A percentile compares a stretch with the other conserved stretches of the same genome.
Conservation (phyloP, 1,140 invertebrate species). For the Laupala kohalensis region DNA sequence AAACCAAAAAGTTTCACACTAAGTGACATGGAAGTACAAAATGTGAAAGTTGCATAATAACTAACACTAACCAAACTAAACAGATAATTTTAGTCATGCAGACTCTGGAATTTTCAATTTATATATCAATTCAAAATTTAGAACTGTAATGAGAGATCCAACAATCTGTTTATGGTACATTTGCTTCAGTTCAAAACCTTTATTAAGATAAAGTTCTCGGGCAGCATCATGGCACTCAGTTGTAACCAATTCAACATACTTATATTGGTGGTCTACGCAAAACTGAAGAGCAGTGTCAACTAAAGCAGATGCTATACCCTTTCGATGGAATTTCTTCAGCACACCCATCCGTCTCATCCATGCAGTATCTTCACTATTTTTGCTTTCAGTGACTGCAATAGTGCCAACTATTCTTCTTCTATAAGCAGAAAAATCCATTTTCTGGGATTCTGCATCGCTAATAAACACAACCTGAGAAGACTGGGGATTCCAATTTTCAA, state of each 20-base stretch:
- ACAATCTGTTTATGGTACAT: slow-evolving; percentile 37
- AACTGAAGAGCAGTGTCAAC: slow-evolving; percentile 33
- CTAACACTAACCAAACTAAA: no score
- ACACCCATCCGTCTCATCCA: slow-evolving; percentile 39
- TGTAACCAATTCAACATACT: slow-evolving; percentile 31
- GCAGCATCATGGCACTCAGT: slow-evolving; percentile 37
- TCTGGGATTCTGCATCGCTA: slow-evolving; percentile 24
- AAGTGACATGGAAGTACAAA: no score
- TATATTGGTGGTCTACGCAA: slow-evolving; percentile 33
- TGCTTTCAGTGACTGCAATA: slow-evolving; percentile 30
- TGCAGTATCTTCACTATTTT: slow-evolving; percentile 29
- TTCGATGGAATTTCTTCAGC: slow-evolving; percentile 28
- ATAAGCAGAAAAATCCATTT: slow-evolving; percentile 22
- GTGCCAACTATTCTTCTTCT: slow-evolving; percentile 32
- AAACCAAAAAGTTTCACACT: no score
- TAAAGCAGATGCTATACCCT: slow-evolving; percentile 31
- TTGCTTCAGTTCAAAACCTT: slow-evolving; percentile 37
- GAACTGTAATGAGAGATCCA: slow-evolving; percentile 28
- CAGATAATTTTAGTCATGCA: background rate
- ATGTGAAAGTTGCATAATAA: no score
- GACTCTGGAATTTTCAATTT: background rate
- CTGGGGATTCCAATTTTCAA: slow-evolving; percentile 20
- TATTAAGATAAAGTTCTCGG: slow-evolving; percentile 34
- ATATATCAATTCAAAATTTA: slow-evolving; percentile 30
- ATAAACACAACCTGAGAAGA: slow-evolving; percentile 27